Evolutionary conservation across 2,113 vertebrate species (phyloP).

Genomic region (Cyanoliseus patagonus): DNA sequence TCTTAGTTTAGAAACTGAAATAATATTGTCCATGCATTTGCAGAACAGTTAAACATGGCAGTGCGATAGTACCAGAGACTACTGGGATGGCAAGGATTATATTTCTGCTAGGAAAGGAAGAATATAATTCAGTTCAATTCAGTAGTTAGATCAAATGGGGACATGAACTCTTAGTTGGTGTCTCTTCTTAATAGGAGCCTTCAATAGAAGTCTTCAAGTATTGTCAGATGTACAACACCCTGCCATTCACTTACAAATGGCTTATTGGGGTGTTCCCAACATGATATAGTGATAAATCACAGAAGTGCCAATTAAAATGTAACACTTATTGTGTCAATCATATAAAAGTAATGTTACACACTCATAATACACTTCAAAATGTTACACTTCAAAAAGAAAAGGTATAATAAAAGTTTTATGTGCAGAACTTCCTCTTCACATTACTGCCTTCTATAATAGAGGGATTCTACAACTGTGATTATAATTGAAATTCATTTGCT

Average conservation of each 20-base stretch:
- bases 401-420: slow-evolving; percentile 59
- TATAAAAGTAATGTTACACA: slow-evolving; percentile 49
- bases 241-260: slow-evolving; percentile 65
- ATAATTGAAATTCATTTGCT: slow-evolving; percentile 23
- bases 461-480: neutral
- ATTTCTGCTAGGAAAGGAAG: slow-evolving; percentile 36
- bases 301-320: slow-evolving; percentile 75
- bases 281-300: slow-evolving; percentile 61
- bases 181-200: slow-evolving; percentile 15
- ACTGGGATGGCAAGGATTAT: slow-evolving; percentile 30
- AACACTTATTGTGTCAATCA: slow-evolving; percentile 48
- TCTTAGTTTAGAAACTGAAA: slow-evolving; percentile 23
- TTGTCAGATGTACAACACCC: slow-evolving; percentile 45
- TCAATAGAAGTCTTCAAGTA: slow-evolving; percentile 55
- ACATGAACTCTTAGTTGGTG: slow-evolving; percentile 30
- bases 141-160: slow-evolving; percentile 62
- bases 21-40: slow-evolving; percentile 13
- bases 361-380: neutral
- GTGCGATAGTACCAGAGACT: neutral
- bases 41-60: slow-evolving; percentile 31
- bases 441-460: neutral
- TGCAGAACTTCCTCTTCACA: neutral
- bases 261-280: slow-evolving; percentile 39
- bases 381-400: slow-evolving; percentile 62
- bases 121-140: slow-evolving; percentile 44